These are phyloP conservation scores for Hestina assimilis DNA, from an alignment of 1,140 invertebrate genomes.

Conservation along the genomic window DNA sequence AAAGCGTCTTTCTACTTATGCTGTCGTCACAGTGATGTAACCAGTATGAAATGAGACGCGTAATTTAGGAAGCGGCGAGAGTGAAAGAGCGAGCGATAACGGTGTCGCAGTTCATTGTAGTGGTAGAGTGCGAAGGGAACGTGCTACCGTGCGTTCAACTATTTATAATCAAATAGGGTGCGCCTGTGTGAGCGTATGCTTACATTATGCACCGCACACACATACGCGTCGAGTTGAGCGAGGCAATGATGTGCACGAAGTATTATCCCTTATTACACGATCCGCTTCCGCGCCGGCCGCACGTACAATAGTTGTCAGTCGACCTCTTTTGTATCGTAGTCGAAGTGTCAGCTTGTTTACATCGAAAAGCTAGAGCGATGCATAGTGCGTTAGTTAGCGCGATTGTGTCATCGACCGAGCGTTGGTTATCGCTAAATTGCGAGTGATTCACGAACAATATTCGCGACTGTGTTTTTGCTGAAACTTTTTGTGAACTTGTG, in stretches of 20 bases:
- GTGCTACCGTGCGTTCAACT: conserved; percentile 77
- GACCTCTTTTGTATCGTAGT: conserved; percentile 66
- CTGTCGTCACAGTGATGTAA: conserved; percentile 68
- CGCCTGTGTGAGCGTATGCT: conserved; percentile 61
- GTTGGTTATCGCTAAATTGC: conserved; percentile 58
- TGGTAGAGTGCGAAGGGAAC: conserved; percentile 73
- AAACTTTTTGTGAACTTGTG: conserved; percentile 67
- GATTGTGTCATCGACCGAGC: conserved; percentile 70
- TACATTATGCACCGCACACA: conserved; percentile 71
- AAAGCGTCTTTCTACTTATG: conserved; percentile 41
- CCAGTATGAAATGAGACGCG: conserved; percentile 50
- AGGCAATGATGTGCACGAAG: conserved; percentile 76
- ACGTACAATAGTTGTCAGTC: conserved; percentile 67
- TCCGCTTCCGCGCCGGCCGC: conserved; percentile 68
- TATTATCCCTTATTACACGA: conserved; percentile 77
- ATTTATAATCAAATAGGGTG: conserved; percentile 74
- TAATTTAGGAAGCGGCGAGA: conserved; percentile 22
- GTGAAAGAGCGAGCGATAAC: conserved; percentile 42
- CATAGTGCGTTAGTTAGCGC: conserved; percentile 64
- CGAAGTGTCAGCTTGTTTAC: conserved; percentile 72
- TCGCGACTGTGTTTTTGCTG: conserved; percentile 44
- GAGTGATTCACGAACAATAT: conserved; percentile 66
- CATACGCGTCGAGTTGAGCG: conserved; percentile 47
- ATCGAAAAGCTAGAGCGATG: conserved; percentile 58
- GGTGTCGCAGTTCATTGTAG: conserved; percentile 67